Evolutionary conservation across 2,113 vertebrate genomes (phyloP).

Genomic region (Paraplagusia blochii): DNA sequence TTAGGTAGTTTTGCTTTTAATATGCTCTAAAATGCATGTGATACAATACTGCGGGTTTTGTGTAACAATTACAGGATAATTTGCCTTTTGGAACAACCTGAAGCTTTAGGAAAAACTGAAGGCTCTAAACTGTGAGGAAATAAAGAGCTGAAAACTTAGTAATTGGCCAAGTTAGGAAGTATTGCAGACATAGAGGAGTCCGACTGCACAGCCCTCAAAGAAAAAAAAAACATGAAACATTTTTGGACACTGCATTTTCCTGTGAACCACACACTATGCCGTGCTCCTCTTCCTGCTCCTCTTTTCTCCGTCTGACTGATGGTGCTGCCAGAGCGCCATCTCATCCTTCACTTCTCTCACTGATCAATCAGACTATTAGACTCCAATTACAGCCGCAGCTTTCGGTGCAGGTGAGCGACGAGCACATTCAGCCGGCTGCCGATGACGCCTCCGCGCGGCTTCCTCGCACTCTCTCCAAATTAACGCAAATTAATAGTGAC

Average conservation of each 20-base stretch:
- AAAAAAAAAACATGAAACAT: constrained; percentile 17
- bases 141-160: constrained; percentile 20
- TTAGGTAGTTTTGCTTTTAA: too few relatives aligned
- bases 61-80: too few relatives aligned
- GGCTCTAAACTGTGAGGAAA: constrained; percentile 8
- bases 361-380: constrained; percentile 84
- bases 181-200: constrained; percentile 1
- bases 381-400: constrained; percentile 76
- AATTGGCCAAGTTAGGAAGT: constrained; percentile 2
- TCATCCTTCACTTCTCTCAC: constrained; percentile 72
- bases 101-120: neutral
- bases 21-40: too few relatives aligned
- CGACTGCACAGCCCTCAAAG: neutral
- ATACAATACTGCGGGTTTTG: too few relatives aligned
- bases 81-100: too few relatives aligned
- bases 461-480: constrained; percentile 71
- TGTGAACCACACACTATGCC: constrained; percentile 31
- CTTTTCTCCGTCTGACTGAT: constrained; percentile 61
- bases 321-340: constrained; percentile 63
- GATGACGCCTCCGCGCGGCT: constrained; percentile 49
- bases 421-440: constrained; percentile 59
- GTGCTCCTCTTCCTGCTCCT: constrained; percentile 31
- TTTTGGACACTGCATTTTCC: constrained; percentile 11
- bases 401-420: constrained; percentile 77
- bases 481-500: constrained; percentile 84